These are phyloP conservation scores for Harmothoe impar DNA, from an alignment of 2,888 invertebrate genomes.

Conservation along the genomic window DNA sequence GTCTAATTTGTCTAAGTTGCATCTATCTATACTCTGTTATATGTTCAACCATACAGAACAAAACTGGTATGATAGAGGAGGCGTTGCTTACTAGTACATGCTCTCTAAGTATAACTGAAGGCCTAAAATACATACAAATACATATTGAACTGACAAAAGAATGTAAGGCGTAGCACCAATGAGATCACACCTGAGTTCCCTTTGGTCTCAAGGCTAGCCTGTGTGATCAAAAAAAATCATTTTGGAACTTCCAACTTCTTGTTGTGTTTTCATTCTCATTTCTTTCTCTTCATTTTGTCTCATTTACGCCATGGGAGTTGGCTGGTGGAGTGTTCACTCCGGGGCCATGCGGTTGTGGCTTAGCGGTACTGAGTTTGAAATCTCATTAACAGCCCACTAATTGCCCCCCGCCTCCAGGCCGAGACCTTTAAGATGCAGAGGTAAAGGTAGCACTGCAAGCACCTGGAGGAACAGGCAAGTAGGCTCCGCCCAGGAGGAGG, in stretches of 20 bases:
- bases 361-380: not conserved
- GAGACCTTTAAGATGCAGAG: not conserved
- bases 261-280: not conserved
- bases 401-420: not conserved
- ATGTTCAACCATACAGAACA: too few relatives aligned
- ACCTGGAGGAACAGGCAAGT: too few relatives aligned
- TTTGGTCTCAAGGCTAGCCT: not conserved
- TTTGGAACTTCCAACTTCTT: not conserved
- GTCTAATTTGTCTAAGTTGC: too few relatives aligned
- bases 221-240: not conserved
- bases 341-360: not conserved
- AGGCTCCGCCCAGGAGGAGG: too few relatives aligned
- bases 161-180: too few relatives aligned
- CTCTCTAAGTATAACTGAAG: too few relatives aligned
- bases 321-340: not conserved
- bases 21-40: too few relatives aligned
- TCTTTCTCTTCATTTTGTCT: not conserved
- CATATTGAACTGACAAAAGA: too few relatives aligned
- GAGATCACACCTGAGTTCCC: too few relatives aligned
- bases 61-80: too few relatives aligned
- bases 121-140: too few relatives aligned
- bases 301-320: not conserved
- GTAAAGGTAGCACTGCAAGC: not conserved
- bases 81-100: too few relatives aligned
- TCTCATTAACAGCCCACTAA: conserved; percentile 27